Conservation (phyloP, 2,113 vertebrate species). For the Gorsachius goisagi region DNA sequence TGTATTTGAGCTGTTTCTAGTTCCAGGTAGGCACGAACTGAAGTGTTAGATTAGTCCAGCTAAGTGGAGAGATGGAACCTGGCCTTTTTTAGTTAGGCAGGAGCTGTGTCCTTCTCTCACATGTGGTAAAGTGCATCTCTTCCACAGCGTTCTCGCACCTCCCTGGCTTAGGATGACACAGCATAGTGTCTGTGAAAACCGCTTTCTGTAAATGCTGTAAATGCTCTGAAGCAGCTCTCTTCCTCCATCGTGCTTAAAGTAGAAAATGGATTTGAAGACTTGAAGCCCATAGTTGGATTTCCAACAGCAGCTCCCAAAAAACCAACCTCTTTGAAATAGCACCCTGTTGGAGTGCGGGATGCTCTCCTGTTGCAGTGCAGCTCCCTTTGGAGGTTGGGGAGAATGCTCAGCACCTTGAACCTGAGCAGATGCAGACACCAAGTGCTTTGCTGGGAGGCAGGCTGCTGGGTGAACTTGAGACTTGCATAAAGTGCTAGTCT, state of each 20-base stretch:
- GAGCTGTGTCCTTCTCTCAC: neutral
- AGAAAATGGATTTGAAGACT: neutral
- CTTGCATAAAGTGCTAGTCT: neutral
- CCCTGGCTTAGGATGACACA: neutral
- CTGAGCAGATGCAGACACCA: neutral
- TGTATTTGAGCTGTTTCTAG: neutral
- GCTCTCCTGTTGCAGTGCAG: accelerated
- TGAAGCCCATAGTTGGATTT: neutral
- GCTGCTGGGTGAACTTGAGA: neutral
- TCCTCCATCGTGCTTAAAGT: neutral
- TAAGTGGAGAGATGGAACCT: neutral
- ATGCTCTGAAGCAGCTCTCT: neutral
- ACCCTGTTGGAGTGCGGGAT: neutral
- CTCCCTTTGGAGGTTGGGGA: neutral
- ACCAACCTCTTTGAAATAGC: neutral
- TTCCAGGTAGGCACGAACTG: neutral
- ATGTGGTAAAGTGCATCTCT: neutral
- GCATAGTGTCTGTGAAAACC: neutral
- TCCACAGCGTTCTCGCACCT: neutral
- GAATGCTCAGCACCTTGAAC: neutral
- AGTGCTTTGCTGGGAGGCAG: neutral
- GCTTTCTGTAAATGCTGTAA: neutral
- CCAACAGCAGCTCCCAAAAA: neutral
- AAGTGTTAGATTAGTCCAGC: neutral
- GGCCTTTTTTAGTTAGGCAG: neutral